phyloP scores from a whole-genome alignment of 2,888 invertebrate species.

The Zelleria hepariella region DNA sequence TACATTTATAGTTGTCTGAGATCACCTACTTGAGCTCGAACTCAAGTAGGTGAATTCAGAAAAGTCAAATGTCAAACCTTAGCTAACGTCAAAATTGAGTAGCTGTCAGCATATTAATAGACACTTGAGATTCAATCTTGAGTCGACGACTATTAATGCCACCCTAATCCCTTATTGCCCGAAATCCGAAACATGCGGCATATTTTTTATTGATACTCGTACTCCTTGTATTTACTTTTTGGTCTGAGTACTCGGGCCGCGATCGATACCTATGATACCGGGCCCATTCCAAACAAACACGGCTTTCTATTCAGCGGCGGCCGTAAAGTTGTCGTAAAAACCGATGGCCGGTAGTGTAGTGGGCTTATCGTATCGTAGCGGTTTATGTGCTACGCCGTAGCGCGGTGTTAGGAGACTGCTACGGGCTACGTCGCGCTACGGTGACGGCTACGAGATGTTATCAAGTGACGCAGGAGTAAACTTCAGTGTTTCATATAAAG shows the following conservation, averaged over 20 bases:
- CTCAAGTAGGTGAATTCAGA: no score
- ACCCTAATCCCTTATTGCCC: no score
- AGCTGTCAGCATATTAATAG: no score
- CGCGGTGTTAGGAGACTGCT: not conserved
- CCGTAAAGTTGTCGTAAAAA: not conserved
- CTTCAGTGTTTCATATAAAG: not conserved
- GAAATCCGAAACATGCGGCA: slow-evolving; percentile 6
- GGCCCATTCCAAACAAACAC: not conserved
- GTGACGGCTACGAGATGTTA: not conserved
- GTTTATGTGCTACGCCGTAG: not conserved
- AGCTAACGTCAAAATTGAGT: no score
- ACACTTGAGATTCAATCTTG: no score
- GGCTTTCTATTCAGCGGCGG: not conserved
- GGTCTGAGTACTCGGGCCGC: not conserved
- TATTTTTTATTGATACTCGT: no score
- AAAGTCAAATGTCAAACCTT: no score
- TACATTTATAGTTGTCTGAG: no score
- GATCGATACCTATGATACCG: not conserved
- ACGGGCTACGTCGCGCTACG: not conserved
- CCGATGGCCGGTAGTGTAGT: not conserved
- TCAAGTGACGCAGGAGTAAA: not conserved
- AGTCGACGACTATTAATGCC: no score
- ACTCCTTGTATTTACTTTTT: not conserved
- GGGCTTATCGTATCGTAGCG: not conserved
- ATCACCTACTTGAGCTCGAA: no score